phyloP scores from a whole-genome alignment of 2,888 invertebrate genomes.

The Tetanocera ferruginea region DNA sequence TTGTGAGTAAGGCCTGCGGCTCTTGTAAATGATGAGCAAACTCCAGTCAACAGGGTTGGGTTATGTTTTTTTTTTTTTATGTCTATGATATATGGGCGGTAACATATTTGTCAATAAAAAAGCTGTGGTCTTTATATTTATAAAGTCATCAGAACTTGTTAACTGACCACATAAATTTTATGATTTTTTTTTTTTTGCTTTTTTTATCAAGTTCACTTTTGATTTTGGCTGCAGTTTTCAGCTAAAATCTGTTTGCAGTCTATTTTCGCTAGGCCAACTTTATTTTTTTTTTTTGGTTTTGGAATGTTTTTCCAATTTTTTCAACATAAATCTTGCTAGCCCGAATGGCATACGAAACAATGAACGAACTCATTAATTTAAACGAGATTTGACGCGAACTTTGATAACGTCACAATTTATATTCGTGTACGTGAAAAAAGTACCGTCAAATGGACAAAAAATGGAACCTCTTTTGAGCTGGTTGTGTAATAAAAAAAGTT shows the following conservation, averaged over 20 bases:
- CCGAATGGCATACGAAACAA: conserved; percentile 47
- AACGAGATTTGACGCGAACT: conserved; percentile 68
- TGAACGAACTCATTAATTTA: conserved; percentile 68
- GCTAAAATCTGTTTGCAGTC: background rate
- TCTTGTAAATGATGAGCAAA: background rate
- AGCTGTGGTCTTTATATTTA: conserved; percentile 5
- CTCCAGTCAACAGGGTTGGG: too few relatives aligned
- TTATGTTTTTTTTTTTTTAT: too few relatives aligned
- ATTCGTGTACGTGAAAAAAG: conserved; percentile 55
- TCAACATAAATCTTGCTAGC: conserved; percentile 28
- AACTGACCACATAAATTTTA: conserved; percentile 1
- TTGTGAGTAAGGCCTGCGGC: conserved; percentile 2
- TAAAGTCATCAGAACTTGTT: conserved; percentile 18
- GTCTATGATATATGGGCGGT: background rate
- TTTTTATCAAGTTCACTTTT: background rate
- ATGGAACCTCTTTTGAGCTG: background rate
- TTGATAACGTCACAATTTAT: conserved; percentile 67
- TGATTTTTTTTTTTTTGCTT: background rate
- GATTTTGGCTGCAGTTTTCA: background rate
- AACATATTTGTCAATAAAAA: background rate
- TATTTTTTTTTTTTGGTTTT: conserved; percentile 15
- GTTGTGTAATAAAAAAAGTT: background rate
- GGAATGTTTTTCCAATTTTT: conserved; percentile 26
- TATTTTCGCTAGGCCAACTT: background rate
- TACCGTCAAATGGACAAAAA: conserved; percentile 5